These are phyloP conservation scores for Ptilonorhynchus violaceus DNA, from an alignment of 2,113 vertebrate species.

Conservation along the genomic window DNA sequence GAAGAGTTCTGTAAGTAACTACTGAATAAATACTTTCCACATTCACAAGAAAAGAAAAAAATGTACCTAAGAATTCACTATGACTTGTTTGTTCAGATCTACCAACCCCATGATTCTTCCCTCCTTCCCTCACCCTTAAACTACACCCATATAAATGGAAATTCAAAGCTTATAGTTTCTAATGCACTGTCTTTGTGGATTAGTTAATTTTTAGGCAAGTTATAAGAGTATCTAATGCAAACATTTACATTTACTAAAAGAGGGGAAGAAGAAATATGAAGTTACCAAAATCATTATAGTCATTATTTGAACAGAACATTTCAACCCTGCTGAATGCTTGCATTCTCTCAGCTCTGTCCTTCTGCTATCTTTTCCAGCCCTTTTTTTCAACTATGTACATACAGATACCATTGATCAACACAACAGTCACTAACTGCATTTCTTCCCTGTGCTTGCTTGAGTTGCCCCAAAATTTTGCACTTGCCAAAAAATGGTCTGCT, in stretches of 20 bases:
- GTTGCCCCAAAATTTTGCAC: not conserved
- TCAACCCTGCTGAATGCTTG: not conserved
- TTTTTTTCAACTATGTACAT: not conserved
- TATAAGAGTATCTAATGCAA: not conserved
- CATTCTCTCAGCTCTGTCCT: not conserved
- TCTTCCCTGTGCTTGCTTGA: not conserved
- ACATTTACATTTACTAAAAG: not conserved
- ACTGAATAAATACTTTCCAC: not conserved
- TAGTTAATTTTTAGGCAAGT: not conserved
- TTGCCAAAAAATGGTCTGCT: not conserved
- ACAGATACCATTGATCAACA: not conserved
- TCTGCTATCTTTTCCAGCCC: not conserved
- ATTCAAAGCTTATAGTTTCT: not conserved
- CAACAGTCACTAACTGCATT: not conserved
- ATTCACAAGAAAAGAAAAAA: not conserved
- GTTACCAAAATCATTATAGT: not conserved
- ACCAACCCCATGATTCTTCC: not conserved
- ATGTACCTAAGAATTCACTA: not conserved
- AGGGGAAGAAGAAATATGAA: not conserved
- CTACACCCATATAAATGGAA: not conserved
- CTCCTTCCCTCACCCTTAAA: not conserved
- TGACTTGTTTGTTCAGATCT: not conserved
- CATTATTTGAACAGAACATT: not conserved
- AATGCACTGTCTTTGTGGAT: not conserved
- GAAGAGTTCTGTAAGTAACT: constrained; percentile 3